phyloP scores from a whole-genome alignment of 2,113 vertebrate species.

The Myrmophylax atrothorax region DNA sequence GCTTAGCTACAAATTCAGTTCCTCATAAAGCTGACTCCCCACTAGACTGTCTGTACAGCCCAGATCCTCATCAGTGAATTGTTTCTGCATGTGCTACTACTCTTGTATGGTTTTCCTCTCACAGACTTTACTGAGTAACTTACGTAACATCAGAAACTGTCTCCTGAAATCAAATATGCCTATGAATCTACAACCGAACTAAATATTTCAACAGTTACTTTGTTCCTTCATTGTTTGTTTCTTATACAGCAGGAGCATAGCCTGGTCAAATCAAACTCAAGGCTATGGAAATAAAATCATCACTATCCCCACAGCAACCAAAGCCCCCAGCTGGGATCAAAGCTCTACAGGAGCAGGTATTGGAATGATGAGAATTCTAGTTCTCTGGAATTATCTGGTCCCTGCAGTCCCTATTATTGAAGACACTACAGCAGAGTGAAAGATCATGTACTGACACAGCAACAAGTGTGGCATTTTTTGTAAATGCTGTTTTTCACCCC shows the following conservation, averaged over 20 bases:
- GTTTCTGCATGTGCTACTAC: not conserved
- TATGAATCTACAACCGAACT: not conserved
- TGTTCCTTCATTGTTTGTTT: not conserved
- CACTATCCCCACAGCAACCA: not conserved
- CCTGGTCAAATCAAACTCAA: not conserved
- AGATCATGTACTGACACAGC: not conserved
- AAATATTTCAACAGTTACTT: not conserved
- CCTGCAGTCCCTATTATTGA: not conserved
- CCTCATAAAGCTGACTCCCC: not conserved
- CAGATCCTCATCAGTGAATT: not conserved
- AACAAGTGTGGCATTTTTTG: not conserved
- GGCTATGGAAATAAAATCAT: not conserved
- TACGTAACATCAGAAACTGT: not conserved
- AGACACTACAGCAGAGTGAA: not conserved
- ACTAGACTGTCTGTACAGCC: not conserved
- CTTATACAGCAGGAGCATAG: not conserved
- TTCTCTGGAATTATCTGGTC: not conserved
- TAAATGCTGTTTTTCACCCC: not conserved
- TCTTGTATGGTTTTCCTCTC: not conserved
- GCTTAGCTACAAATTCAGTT: not conserved
- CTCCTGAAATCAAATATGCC: not conserved
- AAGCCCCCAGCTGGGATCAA: not conserved
- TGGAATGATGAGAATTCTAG: not conserved
- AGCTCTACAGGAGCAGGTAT: not conserved
- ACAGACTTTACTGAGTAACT: not conserved